Evolutionary conservation across 2,888 invertebrate species (phyloP), one percentile per base, ranked within the genome.

Genomic region (Drosophila suboccidentalis): DNA sequence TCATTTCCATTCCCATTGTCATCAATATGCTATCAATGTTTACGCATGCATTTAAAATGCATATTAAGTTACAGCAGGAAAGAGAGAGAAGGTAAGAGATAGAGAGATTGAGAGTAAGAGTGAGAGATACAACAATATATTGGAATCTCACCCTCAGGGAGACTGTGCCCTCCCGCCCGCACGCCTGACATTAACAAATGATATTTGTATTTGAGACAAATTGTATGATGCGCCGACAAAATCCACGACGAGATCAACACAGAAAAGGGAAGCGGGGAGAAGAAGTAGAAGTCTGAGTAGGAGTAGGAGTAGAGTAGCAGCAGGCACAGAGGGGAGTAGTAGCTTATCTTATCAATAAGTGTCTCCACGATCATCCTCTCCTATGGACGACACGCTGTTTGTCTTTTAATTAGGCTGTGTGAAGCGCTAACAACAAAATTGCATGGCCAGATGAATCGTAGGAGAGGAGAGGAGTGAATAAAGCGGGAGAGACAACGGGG

Each of bases 121-220:
- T n/a, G 38, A 32, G 51, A n/a, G 66, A 38, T 50, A 17, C 34
- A 36, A 8, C 29, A 8, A 29, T 29, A 17, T 50, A 32, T 26
- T 38, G 54, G 46, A 59, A 58, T 64, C 53, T 63, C 59, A 71
- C 71, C 77, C 77, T 44, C 29, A 19, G 44, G 43, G 15, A 46
- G 68, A 38, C 46, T 43, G 36, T 39, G 63, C 41, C 32, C 68
- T 60, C 60, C 65, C 78, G 75, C 75, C 81, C 74, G 72, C 79
- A 77, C 78, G 43, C 58, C 72, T 82, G 89, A 87, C 89, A 84
- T 79, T 82, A 73, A 89, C 87, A 90, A 89, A 89, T 89, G 89
- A 90, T 80, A 83, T 89, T 89, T 87, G 90, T 88, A 90, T 90
- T 79, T 71, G 82, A 86, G 89, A 89, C 89, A 90, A 89, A 90